These are phyloP conservation scores for Eublepharis macularius DNA, from an alignment of 2,113 vertebrate genomes.

Conservation along the genomic window DNA sequence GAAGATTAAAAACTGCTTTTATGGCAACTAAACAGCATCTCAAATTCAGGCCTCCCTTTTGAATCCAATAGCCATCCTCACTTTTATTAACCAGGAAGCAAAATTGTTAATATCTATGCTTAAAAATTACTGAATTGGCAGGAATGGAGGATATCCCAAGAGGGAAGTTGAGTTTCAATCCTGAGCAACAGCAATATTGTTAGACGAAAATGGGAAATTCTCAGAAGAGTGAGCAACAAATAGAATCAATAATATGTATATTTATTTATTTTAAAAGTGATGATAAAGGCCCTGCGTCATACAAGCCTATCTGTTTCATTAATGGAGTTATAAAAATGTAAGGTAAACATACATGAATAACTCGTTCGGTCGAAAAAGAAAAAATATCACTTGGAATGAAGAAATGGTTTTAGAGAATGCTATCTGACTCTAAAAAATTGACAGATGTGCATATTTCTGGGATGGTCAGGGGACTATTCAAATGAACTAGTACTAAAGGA, in stretches of 20 bases:
- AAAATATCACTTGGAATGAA: background rate
- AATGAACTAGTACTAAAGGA: too few relatives aligned
- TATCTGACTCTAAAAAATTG: too few relatives aligned
- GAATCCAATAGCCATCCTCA: too few relatives aligned
- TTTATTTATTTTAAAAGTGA: background rate
- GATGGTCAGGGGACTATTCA: too few relatives aligned
- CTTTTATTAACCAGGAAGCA: background rate
- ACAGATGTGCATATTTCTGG: background rate
- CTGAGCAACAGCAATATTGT: background rate
- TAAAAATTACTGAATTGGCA: background rate
- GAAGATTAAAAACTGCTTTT: too few relatives aligned
- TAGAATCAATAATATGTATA: background rate
- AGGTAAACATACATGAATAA: background rate
- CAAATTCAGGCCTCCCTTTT: too few relatives aligned
- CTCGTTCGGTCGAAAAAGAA: background rate
- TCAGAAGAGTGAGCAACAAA: background rate
- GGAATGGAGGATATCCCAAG: too few relatives aligned
- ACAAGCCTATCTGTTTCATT: background rate
- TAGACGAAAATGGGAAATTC: background rate
- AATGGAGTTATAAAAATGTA: background rate
- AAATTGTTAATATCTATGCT: background rate
- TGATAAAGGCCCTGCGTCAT: background rate
- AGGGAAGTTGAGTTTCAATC: background rate
- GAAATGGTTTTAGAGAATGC: background rate
- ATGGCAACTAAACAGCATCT: too few relatives aligned